Base-by-base conservation (phyloP, 1,140 invertebrate genomes). In the Rhizoglyphus robini region DNA sequence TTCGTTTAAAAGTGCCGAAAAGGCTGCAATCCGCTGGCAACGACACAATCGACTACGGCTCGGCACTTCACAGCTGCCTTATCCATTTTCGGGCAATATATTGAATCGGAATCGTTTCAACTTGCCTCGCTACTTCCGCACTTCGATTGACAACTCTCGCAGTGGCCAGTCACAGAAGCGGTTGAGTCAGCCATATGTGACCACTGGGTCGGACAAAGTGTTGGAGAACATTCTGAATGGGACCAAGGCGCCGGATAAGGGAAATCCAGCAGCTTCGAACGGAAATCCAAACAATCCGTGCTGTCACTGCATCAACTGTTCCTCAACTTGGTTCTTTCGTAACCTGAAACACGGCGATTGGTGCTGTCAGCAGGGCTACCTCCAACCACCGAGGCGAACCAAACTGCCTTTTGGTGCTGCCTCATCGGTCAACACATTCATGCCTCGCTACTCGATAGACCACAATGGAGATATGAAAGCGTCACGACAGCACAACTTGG, bases 321-420 rank as follows among this genome's bases (percentile, higher is more conserved):
- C 64, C 20, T 65, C 63, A 20, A 49, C 64, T 11, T 65, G 51
- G 51, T 4, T 65, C 18, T 65, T 65, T 23, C 51, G 64, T 25
- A 47, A 65, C 47, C 15, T 15, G 5, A 65, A 36, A 41, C 38
- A 65, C 20, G 64, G 54, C n/a, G 61, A 49, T 34, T 64, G 46
- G 38, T 64, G 63, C 15, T 68, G 67, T 57, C 65, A 68, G 34
- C 15, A 62, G 11, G 67, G 67, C 23, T 66, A 68, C 47, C 67
- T 41, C 61, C 68, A 68, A 48, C 68, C 68, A 47, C 47, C 59
- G n/a, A 65, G 51, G 23, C 48, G 68, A 32, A 67, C 66, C 41
- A 70, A 69, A 32, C 63, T 71, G 15, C 71, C 71, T 8, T 71
- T 71, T 34, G 71, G 71, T 25, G 71, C 70, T 23, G 71, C 71